Percentiles rank a stretch among this genome's conserved stretches.
These are phyloP conservation scores for Diadumene lineata DNA, from an alignment of 92 coral and sea anemone species.

Conservation along the genomic window DNA sequence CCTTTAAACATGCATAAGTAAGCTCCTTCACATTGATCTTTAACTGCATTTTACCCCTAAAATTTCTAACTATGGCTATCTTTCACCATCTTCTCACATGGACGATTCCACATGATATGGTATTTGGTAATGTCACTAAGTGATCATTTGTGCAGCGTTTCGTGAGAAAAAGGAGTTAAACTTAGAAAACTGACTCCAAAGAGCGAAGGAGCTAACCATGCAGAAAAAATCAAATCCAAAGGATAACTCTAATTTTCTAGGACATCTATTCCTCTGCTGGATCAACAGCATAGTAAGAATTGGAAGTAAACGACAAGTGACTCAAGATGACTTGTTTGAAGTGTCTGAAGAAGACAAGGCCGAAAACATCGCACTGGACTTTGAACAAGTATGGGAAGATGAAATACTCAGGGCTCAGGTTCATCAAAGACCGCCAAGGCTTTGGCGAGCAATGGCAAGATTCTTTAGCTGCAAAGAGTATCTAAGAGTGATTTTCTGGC, in stretches of 20 bases:
- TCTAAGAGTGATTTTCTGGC: neutral
- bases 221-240: slow-evolving; percentile 21
- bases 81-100: too few species aligned
- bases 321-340: slow-evolving; percentile 30
- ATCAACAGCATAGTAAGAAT: slow-evolving; percentile 23
- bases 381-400: slow-evolving; percentile 20
- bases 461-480: slow-evolving; percentile 8
- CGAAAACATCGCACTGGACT: slow-evolving; percentile 5
- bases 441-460: slow-evolving; percentile 29
- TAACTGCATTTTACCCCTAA: too few species aligned
- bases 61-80: too few species aligned
- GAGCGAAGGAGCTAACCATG: neutral
- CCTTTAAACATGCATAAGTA: too few species aligned
- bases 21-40: too few species aligned
- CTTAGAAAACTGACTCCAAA: too few species aligned
- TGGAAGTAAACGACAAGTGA: slow-evolving; percentile 34
- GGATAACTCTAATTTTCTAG: slow-evolving; percentile 18
- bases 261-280: slow-evolving; percentile 33
- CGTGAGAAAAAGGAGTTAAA: neutral
- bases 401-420: slow-evolving; percentile 10
- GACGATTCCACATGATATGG: too few species aligned
- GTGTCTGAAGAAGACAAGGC: slow-evolving; percentile 33
- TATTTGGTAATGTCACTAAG: too few species aligned
- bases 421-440: slow-evolving; percentile 10
- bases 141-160: too few species aligned